Evolutionary conservation across 64 coral and sea anemone species (phyloP), one percentile per base, ranked within the genome.

Genomic region (Stichodactyla helianthus): DNA sequence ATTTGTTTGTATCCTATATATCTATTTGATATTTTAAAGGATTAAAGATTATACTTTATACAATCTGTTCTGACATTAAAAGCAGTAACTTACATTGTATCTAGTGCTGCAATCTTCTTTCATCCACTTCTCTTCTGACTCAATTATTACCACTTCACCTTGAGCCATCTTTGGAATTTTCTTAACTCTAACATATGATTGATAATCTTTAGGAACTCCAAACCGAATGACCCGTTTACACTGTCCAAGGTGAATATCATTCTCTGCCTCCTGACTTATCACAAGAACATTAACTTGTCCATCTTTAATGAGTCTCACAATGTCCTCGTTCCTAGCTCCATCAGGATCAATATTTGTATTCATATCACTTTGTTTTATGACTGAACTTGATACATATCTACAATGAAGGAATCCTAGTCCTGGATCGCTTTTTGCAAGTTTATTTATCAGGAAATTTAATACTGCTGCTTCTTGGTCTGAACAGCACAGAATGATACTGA

Each of bases 251-350:
- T 87, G 59, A 14, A 92, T 31, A 16, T 87, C 84, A 12, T 87
- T 18, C 52, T 92, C 90, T 20, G 87, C n/a, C 18, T 92, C 90
- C 52, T 63, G 82, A 28, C 76, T 71, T 55, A 54, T 26, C 4
- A 87, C 19, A 27, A 92, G 18, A 44, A 92, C 77, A 58, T 92
- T 92, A 4, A 92, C 62, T 28, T 65, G 63, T 44, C 90, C 84
- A 19, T 92, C 82, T 16, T 52, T 50, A 7, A 90, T 59, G 52
- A 83, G 84, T 54, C 71, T 59, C 51, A 87, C 31, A 10, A 92
- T 86, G 51, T 70, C 86, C 50, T 87, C 50, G 14, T 44, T 84
- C 1, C 6, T 59, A 12, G 19, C 15, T 17, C 61, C 19, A 6
- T 63, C 83, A 27, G 59, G 19, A 6, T 60, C 54, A 6, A 19